Evolutionary conservation across 2,888 invertebrate genomes (phyloP).

Genomic region (Eumacrocentrus americanus): DNA sequence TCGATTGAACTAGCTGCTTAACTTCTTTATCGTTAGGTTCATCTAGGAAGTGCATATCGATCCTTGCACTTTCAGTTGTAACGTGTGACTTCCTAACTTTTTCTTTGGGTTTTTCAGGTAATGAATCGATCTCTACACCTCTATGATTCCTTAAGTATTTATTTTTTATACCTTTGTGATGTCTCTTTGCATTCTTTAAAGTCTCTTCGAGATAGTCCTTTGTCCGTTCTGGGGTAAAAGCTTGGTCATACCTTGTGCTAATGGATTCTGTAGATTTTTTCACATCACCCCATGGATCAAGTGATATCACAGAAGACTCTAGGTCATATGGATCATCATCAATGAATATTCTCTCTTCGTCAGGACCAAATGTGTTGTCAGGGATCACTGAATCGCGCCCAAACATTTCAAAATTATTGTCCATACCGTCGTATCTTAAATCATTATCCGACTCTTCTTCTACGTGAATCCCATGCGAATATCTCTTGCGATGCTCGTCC

Average conservation of each 20-base stretch:
- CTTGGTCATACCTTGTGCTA: slow-evolving; percentile 62
- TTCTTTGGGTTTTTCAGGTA: background rate
- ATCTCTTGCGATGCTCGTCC: slow-evolving; percentile 34
- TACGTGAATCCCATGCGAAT: slow-evolving; percentile 10
- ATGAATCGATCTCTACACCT: slow-evolving; percentile 18
- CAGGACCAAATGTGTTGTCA: slow-evolving; percentile 55
- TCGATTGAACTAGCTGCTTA: background rate
- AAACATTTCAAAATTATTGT: slow-evolving; percentile 42
- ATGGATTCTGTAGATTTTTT: slow-evolving; percentile 57
- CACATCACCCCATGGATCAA: slow-evolving; percentile 42
- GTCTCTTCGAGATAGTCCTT: slow-evolving; percentile 48
- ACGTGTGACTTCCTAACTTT: background rate
- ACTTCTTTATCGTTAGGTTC: background rate
- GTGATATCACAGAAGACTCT: slow-evolving; percentile 49
- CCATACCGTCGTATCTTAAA: slow-evolving; percentile 41
- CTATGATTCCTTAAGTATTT: slow-evolving; percentile 36
- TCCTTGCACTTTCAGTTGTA: slow-evolving; percentile 8
- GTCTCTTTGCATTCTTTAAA: slow-evolving; percentile 44
- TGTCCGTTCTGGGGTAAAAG: slow-evolving; percentile 35
- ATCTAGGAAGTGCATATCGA: background rate
- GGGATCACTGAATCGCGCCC: slow-evolving; percentile 52
- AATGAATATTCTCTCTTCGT: slow-evolving; percentile 58
- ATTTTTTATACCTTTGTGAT: slow-evolving; percentile 34
- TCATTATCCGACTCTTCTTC: slow-evolving; percentile 33
- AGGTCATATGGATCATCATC: slow-evolving; percentile 55